Conservation (phyloP, 1,140 invertebrate species). For the Trypoxylus dichotomus region DNA sequence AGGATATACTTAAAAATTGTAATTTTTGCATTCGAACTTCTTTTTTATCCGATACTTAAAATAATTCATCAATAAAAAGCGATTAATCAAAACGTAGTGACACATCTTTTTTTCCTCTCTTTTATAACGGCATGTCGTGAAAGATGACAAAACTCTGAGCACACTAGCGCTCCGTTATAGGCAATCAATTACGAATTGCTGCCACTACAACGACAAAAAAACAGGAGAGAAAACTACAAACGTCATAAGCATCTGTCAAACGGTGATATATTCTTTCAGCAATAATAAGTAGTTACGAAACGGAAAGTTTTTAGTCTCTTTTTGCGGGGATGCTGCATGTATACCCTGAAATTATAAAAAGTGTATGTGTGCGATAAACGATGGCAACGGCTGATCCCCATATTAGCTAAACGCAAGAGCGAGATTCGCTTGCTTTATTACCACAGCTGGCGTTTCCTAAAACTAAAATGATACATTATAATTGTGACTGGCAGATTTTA, state of each 20-base stretch:
- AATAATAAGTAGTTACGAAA: constrained; percentile 25
- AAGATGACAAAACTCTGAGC: neutral
- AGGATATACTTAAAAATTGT: neutral
- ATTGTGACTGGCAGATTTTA: constrained; percentile 41
- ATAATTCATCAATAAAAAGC: neutral
- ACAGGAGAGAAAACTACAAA: neutral
- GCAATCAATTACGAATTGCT: constrained; percentile 14
- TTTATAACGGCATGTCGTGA: neutral
- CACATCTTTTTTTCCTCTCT: neutral
- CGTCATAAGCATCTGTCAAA: constrained; percentile 27
- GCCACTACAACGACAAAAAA: neutral
- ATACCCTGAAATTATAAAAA: constrained; percentile 20
- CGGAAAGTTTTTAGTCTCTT: constrained; percentile 37
- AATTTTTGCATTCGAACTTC: neutral
- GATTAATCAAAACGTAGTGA: neutral
- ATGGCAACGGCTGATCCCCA: neutral
- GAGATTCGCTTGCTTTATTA: constrained; percentile 28
- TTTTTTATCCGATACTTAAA: neutral
- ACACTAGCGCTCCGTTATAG: neutral
- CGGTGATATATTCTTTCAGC: constrained; percentile 25
- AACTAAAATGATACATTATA: constrained; percentile 42
- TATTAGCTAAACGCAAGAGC: constrained; percentile 11
- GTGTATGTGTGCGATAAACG: neutral
- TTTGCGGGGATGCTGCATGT: constrained; percentile 28
- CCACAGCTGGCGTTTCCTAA: constrained; percentile 38